Percentiles rank a stretch among this genome's conserved stretches.
Conservation (phyloP, 2,113 vertebrate species). For the Lathamus discolor region DNA sequence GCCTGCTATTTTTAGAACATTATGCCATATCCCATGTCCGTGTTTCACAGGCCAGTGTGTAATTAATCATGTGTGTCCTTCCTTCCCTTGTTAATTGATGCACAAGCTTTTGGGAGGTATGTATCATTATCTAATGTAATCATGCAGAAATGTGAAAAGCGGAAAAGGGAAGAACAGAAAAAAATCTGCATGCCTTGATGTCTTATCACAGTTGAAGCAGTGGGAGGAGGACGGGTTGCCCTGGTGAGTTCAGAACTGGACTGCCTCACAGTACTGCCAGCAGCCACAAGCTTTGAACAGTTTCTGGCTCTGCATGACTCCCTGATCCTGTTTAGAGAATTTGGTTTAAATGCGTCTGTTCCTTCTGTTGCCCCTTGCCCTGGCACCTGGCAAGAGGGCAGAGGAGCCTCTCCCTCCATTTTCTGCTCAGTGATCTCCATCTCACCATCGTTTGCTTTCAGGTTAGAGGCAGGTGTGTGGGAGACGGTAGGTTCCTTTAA, state of each 20-base stretch:
- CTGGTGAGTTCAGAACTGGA: neutral
- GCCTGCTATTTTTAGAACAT: neutral
- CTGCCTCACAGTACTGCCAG: neutral
- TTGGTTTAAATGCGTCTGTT: neutral
- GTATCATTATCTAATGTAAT: constrained; percentile 3
- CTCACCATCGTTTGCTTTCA: neutral
- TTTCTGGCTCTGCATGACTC: neutral
- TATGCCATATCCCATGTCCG: neutral
- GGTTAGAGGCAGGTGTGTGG: constrained; percentile 16
- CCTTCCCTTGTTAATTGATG: constrained; percentile 15
- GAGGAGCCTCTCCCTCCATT: constrained; percentile 40
- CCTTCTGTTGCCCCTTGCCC: constrained; percentile 27
- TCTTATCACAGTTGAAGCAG: neutral
- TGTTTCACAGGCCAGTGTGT: neutral
- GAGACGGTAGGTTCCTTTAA: constrained; percentile 38
- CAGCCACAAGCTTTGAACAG: neutral
- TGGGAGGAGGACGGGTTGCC: neutral
- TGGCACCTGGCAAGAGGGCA: constrained; percentile 41
- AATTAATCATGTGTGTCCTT: constrained; percentile 25
- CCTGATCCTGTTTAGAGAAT: neutral
- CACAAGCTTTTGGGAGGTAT: constrained; percentile 11
- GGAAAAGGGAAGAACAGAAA: neutral
- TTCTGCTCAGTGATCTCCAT: constrained; percentile 48
- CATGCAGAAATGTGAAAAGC: neutral
- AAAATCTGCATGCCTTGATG: neutral